Conservation (phyloP, 2,888 invertebrate genomes). For the Aromia moschata region DNA sequence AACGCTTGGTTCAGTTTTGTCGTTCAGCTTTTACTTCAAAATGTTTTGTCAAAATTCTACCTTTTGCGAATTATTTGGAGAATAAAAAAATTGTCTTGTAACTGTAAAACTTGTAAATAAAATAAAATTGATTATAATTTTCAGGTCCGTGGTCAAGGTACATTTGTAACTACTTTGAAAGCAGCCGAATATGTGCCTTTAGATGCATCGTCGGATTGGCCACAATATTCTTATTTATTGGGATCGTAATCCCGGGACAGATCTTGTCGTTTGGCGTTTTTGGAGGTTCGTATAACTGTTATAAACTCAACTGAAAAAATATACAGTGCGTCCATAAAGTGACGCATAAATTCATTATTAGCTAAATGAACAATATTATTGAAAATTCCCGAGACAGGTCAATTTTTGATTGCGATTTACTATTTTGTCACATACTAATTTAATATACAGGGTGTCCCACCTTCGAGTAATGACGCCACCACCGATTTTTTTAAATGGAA, state of each 20-base stretch:
- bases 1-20: no score
- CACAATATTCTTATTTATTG: conserved; percentile 35
- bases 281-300: conserved; percentile 41
- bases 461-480: no score
- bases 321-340: no score
- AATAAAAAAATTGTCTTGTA: background rate
- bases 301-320: background rate
- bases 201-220: conserved; percentile 38
- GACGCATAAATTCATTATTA: no score
- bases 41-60: no score
- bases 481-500: no score
- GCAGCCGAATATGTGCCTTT: conserved; percentile 34
- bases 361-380: no score
- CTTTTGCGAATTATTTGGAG: background rate
- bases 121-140: conserved; percentile 21
- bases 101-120: background rate
- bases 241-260: conserved; percentile 36
- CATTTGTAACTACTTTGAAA: conserved; percentile 42
- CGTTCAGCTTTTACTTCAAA: no score
- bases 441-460: no score
- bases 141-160: conserved; percentile 45
- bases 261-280: conserved; percentile 44
- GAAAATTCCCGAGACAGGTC: no score
- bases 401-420: no score
- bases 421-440: no score